Base-by-base conservation (phyloP, 2,888 invertebrate genomes). In the Hydrotaea cyrtoneurina region DNA sequence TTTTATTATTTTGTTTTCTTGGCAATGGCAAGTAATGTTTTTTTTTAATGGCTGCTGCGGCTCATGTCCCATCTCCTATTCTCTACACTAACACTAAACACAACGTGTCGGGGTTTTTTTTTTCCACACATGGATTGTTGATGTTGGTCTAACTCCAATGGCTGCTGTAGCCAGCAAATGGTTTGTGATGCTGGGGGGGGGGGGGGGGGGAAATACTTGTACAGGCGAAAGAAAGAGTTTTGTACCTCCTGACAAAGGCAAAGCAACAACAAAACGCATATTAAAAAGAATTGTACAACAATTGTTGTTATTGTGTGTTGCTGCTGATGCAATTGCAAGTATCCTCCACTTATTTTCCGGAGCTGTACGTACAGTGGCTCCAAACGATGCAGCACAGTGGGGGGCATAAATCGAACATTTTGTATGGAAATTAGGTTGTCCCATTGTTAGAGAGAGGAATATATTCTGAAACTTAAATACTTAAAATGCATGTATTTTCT, bases 281-380 rank as follows among this genome's bases (percentile, higher is more conserved):
- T 55, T 26, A 39, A 39, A 31, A 17, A 31, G 50, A 31, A 71
- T 55, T 55, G n/a, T 73, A 21, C 39, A 36, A 57, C 72, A 57
- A 73, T 73, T 73, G 72, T 31, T 55, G 15, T 73, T 66, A 66
- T 43, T 66, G 5, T 55, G 31, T 55, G 55, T n/a, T 36, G 66
- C 39, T 31, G 31, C 5, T 15, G 66, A 19, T 73, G 72, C 72
- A 55, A 55, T 73, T 73, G 17, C 36, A 19, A 43, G 62, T 62
- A 31, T 62, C 62, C 62, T n/a, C 55, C 78, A 10, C 78, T 80
- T 59, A 50, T 10, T 15, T 62, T 10, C 19, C 19, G 17, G 43
- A n/a, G n/a, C n/a, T n/a, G 7, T 13, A 43, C 1, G 43, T 13
- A 43, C 10, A 2, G 43, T 10, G 17, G 7, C 53, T 17, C 17